phyloP scores from a whole-genome alignment of 1,140 invertebrate species.

The Aphis craccivora region DNA sequence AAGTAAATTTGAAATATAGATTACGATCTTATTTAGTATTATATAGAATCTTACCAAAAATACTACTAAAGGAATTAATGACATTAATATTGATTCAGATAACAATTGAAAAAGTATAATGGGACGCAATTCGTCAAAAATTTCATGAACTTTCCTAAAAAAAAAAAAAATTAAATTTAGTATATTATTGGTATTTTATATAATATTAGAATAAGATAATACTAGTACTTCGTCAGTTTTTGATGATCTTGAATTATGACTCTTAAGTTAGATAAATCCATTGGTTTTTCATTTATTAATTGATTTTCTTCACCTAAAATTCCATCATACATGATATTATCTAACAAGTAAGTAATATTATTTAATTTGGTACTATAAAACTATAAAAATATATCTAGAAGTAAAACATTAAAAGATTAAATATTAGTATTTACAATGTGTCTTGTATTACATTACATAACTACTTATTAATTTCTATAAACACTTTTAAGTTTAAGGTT shows the following conservation, averaged over 20 bases:
- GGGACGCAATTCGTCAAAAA: background rate
- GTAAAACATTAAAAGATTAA: too few species aligned
- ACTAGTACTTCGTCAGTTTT: background rate
- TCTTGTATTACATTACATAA: too few species aligned
- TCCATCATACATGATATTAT: background rate
- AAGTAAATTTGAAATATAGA: background rate
- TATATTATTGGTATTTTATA: background rate
- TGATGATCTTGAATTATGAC: slow-evolving; percentile 23
- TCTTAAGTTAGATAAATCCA: background rate
- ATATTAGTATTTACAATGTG: too few species aligned
- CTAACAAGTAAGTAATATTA: background rate
- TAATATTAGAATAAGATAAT: background rate
- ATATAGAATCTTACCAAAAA: background rate
- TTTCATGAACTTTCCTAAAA: background rate
- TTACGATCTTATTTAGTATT: background rate
- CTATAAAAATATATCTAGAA: background rate
- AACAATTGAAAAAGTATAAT: background rate
- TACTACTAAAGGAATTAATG: background rate
- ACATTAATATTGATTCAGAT: background rate
- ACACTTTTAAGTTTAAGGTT: too few species aligned
- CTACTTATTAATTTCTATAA: too few species aligned
- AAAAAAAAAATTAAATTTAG: background rate
- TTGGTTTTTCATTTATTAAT: background rate
- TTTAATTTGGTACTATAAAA: background rate
- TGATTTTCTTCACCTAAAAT: background rate